A percentile compares a stretch with the other conserved stretches of the same genome.
These are phyloP conservation scores for Phrynocephalus guinanensis DNA, from an alignment of 2,797 vertebrate genomes.

Conservation along the genomic window DNA sequence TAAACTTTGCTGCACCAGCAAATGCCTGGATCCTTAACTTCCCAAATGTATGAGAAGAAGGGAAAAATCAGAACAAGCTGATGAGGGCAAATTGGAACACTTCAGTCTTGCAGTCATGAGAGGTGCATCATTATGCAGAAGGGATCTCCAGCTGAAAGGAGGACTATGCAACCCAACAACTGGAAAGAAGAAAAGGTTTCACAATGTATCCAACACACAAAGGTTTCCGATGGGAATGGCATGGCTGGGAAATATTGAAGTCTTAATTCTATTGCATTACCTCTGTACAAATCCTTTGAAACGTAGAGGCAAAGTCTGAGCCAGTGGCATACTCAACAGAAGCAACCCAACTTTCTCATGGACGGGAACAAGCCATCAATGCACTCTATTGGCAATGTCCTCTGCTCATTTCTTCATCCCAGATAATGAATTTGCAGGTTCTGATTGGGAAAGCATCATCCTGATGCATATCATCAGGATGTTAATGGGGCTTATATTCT, in stretches of 20 bases:
- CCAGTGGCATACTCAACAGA: slow-evolving; percentile 54
- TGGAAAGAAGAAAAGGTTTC: slow-evolving; percentile 14
- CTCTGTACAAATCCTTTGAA: slow-evolving; percentile 48
- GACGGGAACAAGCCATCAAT: slow-evolving; percentile 56
- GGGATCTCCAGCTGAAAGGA: slow-evolving; percentile 39
- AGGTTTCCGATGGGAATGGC: slow-evolving; percentile 30
- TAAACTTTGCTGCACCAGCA: not conserved
- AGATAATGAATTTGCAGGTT: slow-evolving; percentile 70
- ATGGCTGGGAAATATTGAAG: slow-evolving; percentile 11
- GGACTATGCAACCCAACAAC: not conserved
- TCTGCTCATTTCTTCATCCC: slow-evolving; percentile 61
- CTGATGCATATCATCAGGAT: slow-evolving; percentile 65
- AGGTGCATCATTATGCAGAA: not conserved
- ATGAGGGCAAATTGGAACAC: slow-evolving; percentile 7
- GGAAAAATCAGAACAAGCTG: slow-evolving; percentile 24
- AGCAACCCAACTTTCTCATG: slow-evolving; percentile 57
- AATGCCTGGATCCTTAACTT: slow-evolving; percentile 41
- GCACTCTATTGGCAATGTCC: slow-evolving; percentile 51
- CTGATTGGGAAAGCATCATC: slow-evolving; percentile 61
- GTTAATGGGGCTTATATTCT: slow-evolving; percentile 65
- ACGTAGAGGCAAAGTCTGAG: slow-evolving; percentile 49
- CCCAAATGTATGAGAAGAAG: not conserved
- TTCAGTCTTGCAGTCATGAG: not conserved
- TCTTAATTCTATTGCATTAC: slow-evolving; percentile 47
- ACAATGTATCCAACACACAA: slow-evolving; percentile 5